Evolutionary conservation across 2,113 vertebrate genomes (phyloP).

Genomic region (Numida meleagris): DNA sequence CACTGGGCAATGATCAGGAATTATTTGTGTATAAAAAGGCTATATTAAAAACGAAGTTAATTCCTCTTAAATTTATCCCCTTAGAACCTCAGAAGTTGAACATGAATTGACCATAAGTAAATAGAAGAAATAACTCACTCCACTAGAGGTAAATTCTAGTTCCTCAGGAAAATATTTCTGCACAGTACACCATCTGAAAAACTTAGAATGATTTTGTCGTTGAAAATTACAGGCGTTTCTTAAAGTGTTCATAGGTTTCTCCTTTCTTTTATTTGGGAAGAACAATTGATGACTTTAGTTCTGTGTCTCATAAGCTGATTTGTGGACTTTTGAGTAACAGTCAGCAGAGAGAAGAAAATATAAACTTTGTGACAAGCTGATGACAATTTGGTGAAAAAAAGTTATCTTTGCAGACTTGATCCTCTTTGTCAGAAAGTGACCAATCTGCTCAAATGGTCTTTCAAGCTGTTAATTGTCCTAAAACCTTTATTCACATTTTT

Average conservation of each 20-base stretch:
- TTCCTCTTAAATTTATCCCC: not conserved
- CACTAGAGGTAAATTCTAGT: not conserved
- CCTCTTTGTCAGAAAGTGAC: not conserved
- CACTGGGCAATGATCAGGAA: not conserved
- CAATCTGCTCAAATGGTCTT: not conserved
- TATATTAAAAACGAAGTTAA: not conserved
- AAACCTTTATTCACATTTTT: not conserved
- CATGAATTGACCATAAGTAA: not conserved
- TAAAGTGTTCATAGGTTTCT: not conserved
- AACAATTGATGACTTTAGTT: not conserved
- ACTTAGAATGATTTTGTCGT: not conserved
- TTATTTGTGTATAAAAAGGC: not conserved
- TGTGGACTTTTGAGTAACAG: not conserved
- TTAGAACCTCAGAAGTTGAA: not conserved
- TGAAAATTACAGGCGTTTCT: not conserved
- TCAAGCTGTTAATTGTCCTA: not conserved
- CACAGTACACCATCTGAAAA: not conserved
- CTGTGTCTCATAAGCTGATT: not conserved
- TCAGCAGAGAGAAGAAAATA: not conserved
- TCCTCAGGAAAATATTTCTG: not conserved
- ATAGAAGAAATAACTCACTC: not conserved
- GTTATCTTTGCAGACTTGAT: not conserved
- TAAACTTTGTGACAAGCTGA: not conserved
- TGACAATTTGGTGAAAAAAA: not conserved
- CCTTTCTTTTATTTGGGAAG: not conserved